Conservation (phyloP, 2,113 vertebrate species). For the Grammomys surdaster region DNA sequence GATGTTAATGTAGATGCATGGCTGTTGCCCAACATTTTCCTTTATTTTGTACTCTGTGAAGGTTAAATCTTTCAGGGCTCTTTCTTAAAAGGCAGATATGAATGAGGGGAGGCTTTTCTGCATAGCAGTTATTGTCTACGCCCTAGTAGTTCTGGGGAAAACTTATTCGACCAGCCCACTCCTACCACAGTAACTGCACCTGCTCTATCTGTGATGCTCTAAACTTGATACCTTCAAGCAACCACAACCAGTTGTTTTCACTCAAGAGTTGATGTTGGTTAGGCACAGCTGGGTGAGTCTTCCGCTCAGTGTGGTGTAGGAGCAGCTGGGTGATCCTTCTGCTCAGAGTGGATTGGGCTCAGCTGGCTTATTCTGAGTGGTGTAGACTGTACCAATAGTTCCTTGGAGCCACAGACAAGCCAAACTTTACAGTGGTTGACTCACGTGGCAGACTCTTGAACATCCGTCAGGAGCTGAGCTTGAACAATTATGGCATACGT, state of each 20-base stretch:
- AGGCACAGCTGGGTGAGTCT: not conserved
- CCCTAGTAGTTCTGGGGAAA: not conserved
- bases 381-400: not conserved
- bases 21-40: constrained; percentile 48
- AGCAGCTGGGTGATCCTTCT: not conserved
- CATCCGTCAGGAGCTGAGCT: not conserved
- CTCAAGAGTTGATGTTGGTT: not conserved
- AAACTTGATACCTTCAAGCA: not conserved
- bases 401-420: not conserved
- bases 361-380: not conserved
- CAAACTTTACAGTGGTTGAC: not conserved
- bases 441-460: not conserved
- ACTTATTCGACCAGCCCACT: not conserved
- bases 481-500: not conserved
- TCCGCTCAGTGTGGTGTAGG: not conserved
- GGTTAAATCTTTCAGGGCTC: not conserved
- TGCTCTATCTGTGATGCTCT: not conserved
- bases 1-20: constrained; percentile 56
- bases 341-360: not conserved
- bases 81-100: constrained; percentile 17
- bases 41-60: constrained; percentile 36
- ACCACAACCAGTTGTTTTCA: not conserved
- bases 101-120: not conserved
- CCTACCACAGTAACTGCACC: not conserved
- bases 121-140: not conserved